Conservation (phyloP, 2,113 vertebrate species). For the Leucoraja erinaceus region DNA sequence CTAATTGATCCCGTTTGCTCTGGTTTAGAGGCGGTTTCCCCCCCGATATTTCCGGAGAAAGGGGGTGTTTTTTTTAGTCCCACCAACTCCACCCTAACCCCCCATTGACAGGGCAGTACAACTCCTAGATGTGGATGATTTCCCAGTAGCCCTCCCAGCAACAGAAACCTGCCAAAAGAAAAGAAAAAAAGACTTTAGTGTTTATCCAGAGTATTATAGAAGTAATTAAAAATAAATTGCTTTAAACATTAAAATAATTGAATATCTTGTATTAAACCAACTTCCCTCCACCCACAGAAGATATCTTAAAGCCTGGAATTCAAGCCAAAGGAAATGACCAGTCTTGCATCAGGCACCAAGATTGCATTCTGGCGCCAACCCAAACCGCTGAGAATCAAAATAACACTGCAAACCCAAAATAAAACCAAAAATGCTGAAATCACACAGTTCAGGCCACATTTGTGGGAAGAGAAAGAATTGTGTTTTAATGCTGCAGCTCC, state of each 20-base stretch:
- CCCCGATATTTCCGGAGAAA: slow-evolving; percentile 40
- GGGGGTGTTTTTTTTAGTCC: slow-evolving; percentile 50
- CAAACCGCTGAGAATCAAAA: not conserved
- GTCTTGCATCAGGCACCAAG: not conserved
- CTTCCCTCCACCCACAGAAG: not conserved
- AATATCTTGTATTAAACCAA: not conserved
- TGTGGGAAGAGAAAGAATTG: too few species aligned
- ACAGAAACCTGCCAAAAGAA: slow-evolving; percentile 63
- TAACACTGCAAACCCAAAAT: too few species aligned
- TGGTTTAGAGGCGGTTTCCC: slow-evolving; percentile 30
- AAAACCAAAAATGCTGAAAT: too few species aligned
- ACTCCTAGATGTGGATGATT: slow-evolving; percentile 77
- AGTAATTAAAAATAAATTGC: not conserved
- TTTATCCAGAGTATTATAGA: not conserved
- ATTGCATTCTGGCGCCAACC: not conserved
- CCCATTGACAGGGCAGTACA: slow-evolving; percentile 76
- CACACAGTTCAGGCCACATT: not conserved
- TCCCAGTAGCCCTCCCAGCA: slow-evolving; percentile 71
- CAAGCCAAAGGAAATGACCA: not conserved
- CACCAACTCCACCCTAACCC: slow-evolving; percentile 70
- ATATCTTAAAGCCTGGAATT: not conserved
- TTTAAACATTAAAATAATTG: not conserved
- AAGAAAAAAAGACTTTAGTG: slow-evolving; percentile 1
- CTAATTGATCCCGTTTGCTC: slow-evolving; percentile 19
- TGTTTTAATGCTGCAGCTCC: not conserved